Evolutionary conservation across 2,113 vertebrate species (phyloP).

Genomic region (Calidris pugnax): DNA sequence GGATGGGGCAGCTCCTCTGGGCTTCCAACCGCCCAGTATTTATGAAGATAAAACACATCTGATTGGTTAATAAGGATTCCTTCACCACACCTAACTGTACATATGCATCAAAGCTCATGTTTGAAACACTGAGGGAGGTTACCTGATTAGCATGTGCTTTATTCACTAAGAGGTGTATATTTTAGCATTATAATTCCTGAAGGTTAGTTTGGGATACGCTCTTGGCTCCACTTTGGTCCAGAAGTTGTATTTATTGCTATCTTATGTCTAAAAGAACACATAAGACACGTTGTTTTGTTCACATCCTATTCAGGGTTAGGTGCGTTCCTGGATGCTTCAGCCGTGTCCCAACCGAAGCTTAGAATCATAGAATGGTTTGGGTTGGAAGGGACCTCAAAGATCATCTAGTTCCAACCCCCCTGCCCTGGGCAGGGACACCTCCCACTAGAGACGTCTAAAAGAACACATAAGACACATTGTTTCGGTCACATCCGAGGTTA

Average conservation of each 20-base stretch:
- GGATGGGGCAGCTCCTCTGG: too few relatives aligned
- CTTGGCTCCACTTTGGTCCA: neutral
- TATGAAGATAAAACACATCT: neutral
- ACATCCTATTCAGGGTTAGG: neutral
- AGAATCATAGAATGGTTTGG: too few relatives aligned
- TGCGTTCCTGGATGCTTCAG: neutral
- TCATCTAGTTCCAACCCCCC: too few relatives aligned
- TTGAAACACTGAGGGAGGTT: neutral
- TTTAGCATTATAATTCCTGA: neutral
- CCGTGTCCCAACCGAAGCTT: neutral
- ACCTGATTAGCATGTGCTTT: neutral
- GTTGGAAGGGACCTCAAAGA: too few relatives aligned
- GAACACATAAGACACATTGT: neutral
- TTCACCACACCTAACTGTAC: neutral
- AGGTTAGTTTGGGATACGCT: neutral
- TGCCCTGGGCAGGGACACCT: too few relatives aligned
- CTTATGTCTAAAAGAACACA: neutral
- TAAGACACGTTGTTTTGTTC: neutral
- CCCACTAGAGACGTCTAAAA: too few relatives aligned
- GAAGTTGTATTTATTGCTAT: neutral
- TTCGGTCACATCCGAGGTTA: neutral
- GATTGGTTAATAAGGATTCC: neutral
- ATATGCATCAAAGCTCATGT: neutral
- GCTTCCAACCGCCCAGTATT: neutral
- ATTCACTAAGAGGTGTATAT: neutral